These are phyloP conservation scores for Agonopterix arenella DNA, from an alignment of 2,888 invertebrate species.

Conservation along the genomic window DNA sequence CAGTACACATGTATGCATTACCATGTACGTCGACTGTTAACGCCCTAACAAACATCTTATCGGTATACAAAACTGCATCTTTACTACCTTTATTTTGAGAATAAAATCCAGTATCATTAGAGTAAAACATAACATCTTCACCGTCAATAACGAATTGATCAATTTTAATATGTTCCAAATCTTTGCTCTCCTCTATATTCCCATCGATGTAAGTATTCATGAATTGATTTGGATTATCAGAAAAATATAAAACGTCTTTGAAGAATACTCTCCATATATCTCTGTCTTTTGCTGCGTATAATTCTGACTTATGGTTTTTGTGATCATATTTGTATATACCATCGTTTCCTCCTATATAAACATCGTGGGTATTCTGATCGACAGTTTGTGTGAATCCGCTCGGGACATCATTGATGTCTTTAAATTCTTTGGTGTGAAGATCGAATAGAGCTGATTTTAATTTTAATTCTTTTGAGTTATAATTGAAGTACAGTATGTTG, in stretches of 20 bases:
- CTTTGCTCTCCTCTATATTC: too few species aligned
- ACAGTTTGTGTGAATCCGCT: conserved; percentile 33
- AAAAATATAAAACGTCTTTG: too few species aligned
- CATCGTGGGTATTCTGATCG: too few species aligned
- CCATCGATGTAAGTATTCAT: too few species aligned
- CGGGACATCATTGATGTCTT: conserved; percentile 31
- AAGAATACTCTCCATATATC: too few species aligned
- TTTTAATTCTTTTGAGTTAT: conserved; percentile 22
- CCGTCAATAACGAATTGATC: too few species aligned
- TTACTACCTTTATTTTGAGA: conserved; percentile 44
- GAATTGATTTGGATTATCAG: too few species aligned
- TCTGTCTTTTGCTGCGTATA: too few species aligned
- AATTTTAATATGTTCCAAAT: too few species aligned
- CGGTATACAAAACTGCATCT: conserved; percentile 29
- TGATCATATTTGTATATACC: too few species aligned
- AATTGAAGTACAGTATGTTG: conserved; percentile 51
- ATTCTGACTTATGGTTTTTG: too few species aligned
- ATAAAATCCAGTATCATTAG: conserved; percentile 48
- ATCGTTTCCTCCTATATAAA: too few species aligned
- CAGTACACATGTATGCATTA: conserved; percentile 35
- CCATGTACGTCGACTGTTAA: conserved; percentile 41
- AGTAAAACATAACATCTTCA: conserved; percentile 31
- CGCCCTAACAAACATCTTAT: conserved; percentile 30
- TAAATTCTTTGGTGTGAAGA: conserved; percentile 42
- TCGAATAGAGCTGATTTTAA: conserved; percentile 44